Percentiles rank a stretch among this genome's conserved stretches.
Conservation (phyloP, 2,888 invertebrate genomes). For the Drosophila nr. perissopoda region DNA sequence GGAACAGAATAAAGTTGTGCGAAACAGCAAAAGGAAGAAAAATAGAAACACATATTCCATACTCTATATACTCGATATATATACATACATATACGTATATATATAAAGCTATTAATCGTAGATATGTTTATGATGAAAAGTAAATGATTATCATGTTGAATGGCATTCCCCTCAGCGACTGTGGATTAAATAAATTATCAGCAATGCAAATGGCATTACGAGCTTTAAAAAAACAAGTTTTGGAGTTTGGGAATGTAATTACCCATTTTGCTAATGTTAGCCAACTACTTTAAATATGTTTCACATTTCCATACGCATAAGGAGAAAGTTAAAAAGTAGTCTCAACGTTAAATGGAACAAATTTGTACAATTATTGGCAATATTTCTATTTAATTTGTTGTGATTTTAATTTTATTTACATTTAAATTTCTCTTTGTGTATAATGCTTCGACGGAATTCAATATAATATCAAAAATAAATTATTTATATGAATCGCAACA, state of each 20-base stretch:
- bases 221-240: background rate
- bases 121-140: constrained; percentile 47
- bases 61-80: constrained; percentile 25
- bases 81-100: constrained; percentile 26
- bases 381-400: background rate
- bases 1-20: constrained; percentile 22
- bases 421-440: background rate
- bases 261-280: background rate
- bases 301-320: background rate
- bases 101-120: constrained; percentile 29
- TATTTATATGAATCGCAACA: background rate
- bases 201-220: constrained; percentile 14
- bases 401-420: background rate
- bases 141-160: constrained; percentile 52
- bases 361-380: background rate
- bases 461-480: background rate
- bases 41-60: constrained; percentile 11
- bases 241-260: background rate
- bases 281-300: background rate
- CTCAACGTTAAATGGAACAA: background rate
- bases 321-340: background rate
- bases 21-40: constrained; percentile 14
- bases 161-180: constrained; percentile 1
- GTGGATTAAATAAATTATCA: constrained; percentile 16
- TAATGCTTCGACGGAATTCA: background rate